Percentiles rank a stretch among this genome's conserved stretches.
Conservation (phyloP, 2,113 vertebrate genomes). For the Regulus satrapa region DNA sequence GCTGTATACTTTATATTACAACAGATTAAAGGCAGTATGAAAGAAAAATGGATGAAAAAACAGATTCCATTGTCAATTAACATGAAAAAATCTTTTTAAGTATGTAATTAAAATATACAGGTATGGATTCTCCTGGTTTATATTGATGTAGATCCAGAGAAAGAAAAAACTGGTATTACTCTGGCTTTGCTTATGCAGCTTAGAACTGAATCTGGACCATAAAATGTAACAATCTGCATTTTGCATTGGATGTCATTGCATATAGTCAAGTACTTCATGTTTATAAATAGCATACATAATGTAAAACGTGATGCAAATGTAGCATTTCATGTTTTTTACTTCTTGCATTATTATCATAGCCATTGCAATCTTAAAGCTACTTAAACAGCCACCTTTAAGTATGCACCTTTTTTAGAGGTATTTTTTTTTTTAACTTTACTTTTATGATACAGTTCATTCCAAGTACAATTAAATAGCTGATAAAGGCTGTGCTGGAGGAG, state of each 20-base stretch:
- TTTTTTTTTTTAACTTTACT: background rate
- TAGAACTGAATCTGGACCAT: background rate
- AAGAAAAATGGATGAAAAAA: background rate
- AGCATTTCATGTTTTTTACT: conserved; percentile 17
- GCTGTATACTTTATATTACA: background rate
- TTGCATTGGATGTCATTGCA: background rate
- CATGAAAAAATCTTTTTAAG: background rate
- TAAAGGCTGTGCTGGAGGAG: conserved; percentile 20
- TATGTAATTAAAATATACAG: background rate
- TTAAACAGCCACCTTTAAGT: conserved; percentile 4
- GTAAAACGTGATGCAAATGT: background rate
- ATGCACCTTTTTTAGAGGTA: background rate
- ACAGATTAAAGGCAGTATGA: background rate
- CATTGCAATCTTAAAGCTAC: background rate
- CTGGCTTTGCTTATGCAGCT: background rate
- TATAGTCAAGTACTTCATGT: background rate
- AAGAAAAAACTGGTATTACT: background rate
- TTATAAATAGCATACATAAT: background rate
- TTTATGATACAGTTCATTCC: conserved; percentile 31
- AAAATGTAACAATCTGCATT: conserved; percentile 25
- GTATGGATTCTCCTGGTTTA: background rate
- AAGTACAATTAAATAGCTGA: conserved; percentile 6
- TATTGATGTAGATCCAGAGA: background rate
- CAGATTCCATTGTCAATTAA: background rate
- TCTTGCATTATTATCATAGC: background rate